Conservation (phyloP, 2,888 invertebrate genomes). For the Epinotia nisella region DNA sequence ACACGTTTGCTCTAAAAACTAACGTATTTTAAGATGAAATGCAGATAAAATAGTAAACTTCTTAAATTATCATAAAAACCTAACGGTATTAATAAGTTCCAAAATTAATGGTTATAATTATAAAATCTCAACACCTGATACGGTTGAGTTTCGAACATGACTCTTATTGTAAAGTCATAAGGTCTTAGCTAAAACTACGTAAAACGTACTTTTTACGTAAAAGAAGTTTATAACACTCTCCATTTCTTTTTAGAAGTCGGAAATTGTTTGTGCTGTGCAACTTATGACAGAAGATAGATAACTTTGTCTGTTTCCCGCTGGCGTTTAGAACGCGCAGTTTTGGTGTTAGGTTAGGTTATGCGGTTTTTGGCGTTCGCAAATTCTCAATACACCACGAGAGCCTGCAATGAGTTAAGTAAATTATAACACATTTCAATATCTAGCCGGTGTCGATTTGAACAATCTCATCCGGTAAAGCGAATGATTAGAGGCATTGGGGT, state of each 20-base stretch:
- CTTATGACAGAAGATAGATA: neutral
- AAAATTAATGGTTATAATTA: slow-evolving; percentile 15
- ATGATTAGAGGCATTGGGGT: too few species aligned
- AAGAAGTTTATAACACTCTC: slow-evolving; percentile 26
- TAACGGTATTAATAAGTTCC: slow-evolving; percentile 5
- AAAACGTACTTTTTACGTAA: slow-evolving; percentile 9
- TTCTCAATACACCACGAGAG: too few species aligned
- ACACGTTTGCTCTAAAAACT: neutral
- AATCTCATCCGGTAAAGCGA: too few species aligned
- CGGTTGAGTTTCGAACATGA: neutral
- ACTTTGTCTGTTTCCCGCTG: neutral
- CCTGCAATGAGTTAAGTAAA: too few species aligned
- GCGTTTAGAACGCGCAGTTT: slow-evolving; percentile 18
- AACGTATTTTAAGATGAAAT: neutral
- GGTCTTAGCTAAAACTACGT: neutral
- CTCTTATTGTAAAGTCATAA: slow-evolving; percentile 13
- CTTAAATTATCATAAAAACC: neutral
- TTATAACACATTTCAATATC: too few species aligned
- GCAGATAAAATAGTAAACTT: neutral
- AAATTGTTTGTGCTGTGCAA: slow-evolving; percentile 2
- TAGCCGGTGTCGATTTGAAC: too few species aligned
- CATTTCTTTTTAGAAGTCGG: slow-evolving; percentile 33
- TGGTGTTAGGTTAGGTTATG: too few species aligned
- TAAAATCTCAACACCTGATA: slow-evolving; percentile 6
- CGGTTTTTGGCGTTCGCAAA: neutral